phyloP scores from a whole-genome alignment of 2,888 invertebrate species.

The Neuroscelio doddi region DNA sequence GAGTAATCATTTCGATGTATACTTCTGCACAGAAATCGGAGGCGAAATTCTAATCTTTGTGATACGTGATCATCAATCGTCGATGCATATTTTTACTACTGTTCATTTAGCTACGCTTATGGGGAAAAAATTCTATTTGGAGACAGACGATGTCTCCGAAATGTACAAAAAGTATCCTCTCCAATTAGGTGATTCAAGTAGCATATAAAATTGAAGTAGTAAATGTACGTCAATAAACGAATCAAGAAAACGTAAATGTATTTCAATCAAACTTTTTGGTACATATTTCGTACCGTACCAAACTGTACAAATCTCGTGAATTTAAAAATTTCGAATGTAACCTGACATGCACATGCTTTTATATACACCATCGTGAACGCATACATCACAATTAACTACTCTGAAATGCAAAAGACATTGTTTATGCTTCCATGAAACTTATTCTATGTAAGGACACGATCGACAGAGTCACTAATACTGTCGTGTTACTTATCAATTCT shows the following conservation, averaged over 20 bases:
- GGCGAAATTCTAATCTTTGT: neutral
- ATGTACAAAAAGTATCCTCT: neutral
- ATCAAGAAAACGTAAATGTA: too few relatives aligned
- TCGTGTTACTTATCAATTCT: constrained; percentile 46
- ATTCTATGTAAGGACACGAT: constrained; percentile 32
- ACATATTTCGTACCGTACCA: too few relatives aligned
- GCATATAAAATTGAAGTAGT: neutral
- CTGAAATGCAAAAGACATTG: constrained; percentile 36
- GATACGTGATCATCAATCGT: neutral
- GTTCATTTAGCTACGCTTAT: neutral
- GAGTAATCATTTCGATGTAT: too few relatives aligned
- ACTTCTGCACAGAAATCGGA: neutral
- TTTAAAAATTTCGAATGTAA: neutral
- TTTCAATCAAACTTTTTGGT: too few relatives aligned
- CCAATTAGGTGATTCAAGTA: neutral
- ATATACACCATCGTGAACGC: too few relatives aligned
- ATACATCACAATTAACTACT: constrained; percentile 9
- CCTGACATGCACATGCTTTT: neutral
- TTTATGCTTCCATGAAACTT: constrained; percentile 48
- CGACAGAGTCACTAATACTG: constrained; percentile 47
- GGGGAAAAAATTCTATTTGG: neutral
- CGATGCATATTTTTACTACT: constrained; percentile 7
- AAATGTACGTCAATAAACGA: neutral
- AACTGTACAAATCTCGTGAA: too few relatives aligned
- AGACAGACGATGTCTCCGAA: neutral